phyloP scores from a whole-genome alignment of 2,888 invertebrate genomes.

The Mythimna impura region DNA sequence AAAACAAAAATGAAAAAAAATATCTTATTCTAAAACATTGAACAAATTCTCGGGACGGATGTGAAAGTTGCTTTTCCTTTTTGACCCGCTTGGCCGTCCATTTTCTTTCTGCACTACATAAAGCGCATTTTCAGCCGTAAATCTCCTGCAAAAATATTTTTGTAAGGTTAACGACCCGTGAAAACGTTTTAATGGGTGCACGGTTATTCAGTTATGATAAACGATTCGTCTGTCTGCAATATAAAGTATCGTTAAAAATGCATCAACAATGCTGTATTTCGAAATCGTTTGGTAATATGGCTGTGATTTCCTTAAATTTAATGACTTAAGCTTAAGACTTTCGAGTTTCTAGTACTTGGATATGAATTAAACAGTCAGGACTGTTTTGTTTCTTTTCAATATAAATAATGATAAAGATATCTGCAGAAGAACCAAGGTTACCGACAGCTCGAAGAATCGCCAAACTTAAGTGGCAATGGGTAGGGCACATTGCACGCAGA shows the following conservation, averaged over 20 bases:
- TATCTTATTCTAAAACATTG: background rate
- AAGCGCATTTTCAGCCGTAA: constrained; percentile 44
- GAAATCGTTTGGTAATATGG: background rate
- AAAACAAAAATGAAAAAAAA: background rate
- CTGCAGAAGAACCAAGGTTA: no score
- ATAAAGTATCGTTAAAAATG: constrained; percentile 58
- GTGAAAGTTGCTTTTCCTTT: constrained; percentile 22
- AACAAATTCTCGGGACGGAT: constrained; percentile 14
- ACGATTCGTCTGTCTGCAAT: constrained; percentile 38
- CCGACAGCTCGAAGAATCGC: no score
- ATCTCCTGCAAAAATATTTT: constrained; percentile 55
- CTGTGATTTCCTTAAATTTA: background rate
- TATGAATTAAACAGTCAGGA: no score
- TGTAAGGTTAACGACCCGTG: constrained; percentile 46
- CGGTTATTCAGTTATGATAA: constrained; percentile 50
- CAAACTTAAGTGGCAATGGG: no score
- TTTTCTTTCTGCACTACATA: constrained; percentile 38
- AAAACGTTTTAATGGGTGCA: constrained; percentile 55
- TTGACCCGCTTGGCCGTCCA: constrained; percentile 6
- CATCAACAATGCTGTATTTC: constrained; percentile 40
- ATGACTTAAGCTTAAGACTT: no score
- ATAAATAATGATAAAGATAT: no score
- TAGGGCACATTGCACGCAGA: no score
- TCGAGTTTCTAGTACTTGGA: no score
- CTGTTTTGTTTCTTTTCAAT: no score